Base-by-base conservation (phyloP, 2,888 invertebrate genomes). In the Cremastinae sp. region DNA sequence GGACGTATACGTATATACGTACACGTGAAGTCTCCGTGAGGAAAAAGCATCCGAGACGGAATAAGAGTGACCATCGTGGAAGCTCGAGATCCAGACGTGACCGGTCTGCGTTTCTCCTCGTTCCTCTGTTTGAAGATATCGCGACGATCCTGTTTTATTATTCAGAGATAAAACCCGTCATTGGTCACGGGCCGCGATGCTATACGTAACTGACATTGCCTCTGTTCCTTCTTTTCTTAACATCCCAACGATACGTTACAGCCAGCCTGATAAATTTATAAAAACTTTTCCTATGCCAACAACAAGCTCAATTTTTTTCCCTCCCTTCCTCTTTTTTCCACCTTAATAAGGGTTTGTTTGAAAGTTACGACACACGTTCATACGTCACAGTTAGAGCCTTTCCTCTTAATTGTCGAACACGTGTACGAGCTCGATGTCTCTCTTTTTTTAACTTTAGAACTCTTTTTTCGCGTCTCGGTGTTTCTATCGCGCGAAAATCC, bases 141-240 rank as follows among this genome's bases (percentile, higher is more conserved):
- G 37, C 78, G 78, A 75, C 28, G 28, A 28, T 65, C 75, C 79
- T 83, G 8, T 80, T 86, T 85, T 82, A 85, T 86, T 86, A 87
- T 86, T 87, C 84, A 85, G 81, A 81, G 82, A 80, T 86, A 81
- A 85, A 84, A 80, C 79, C 82, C 80, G 79, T 81, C 83, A 85
- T 87, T 84, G 85, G 86, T 87, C 85, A 86, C 59, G 22, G 16
- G 64, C 16, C 12, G 16, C 12, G 45, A 4, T 8, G 12, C 16
- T 49, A 2, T 39, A 39, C 22, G 12, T 39, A 43, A 16, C n/a
- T 58, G 41, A 43, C 55, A 10, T 28, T 9, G 61, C 56, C 35
- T 20, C 43, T 10, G 8, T 45, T 16, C 14, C 45, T 68, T 8
- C 18, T 35, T 10, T 47, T 22, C 8, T 4, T n/a, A n/a, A 22